These are phyloP conservation scores for Neotoxoptera formosana DNA, from an alignment of 1,140 invertebrate species.

Conservation along the genomic window DNA sequence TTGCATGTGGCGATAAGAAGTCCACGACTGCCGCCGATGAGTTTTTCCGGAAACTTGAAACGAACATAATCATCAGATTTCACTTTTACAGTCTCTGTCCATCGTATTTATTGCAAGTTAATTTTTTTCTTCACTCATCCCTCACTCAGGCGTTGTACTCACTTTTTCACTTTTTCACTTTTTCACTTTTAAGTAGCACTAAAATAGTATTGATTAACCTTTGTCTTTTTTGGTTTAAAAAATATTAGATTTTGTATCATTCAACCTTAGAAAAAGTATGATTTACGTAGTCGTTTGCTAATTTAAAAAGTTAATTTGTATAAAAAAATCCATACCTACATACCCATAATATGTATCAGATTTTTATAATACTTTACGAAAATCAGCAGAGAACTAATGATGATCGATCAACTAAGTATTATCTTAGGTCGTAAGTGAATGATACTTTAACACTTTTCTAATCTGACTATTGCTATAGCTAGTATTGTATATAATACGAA, in stretches of 20 bases:
- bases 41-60: background rate
- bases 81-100: background rate
- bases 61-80: background rate
- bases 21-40: background rate
- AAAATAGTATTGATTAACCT: background rate
- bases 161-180: background rate
- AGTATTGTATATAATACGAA: background rate
- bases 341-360: too few species aligned
- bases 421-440: too few species aligned
- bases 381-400: too few species aligned
- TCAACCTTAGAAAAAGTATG: background rate
- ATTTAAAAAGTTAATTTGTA: background rate
- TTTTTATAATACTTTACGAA: background rate
- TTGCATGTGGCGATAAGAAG: background rate
- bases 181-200: too few species aligned
- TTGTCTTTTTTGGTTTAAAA: background rate
- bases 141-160: background rate
- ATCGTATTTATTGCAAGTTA: background rate
- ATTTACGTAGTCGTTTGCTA: too few species aligned
- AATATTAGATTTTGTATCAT: background rate
- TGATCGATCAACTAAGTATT: too few species aligned
- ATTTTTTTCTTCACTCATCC: background rate
- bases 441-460: background rate
- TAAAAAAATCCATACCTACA: background rate
- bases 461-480: background rate